Conservation (phyloP, 1,140 invertebrate species). For the Oscheius sp. region DNA sequence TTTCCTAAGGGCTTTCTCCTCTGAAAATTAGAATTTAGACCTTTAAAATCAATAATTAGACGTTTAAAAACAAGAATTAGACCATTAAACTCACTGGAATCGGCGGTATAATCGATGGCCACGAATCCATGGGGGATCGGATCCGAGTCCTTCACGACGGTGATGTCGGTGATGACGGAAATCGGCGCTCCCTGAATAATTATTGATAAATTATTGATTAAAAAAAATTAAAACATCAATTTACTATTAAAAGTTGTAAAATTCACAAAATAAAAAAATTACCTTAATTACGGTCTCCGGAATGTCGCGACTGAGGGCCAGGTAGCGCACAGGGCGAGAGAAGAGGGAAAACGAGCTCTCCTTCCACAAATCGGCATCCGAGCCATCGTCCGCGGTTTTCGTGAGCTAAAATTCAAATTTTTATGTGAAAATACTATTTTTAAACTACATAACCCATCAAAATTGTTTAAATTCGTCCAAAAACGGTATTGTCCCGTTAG, state of each 20-base stretch:
- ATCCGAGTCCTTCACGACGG: constrained; percentile 38
- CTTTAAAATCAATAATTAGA: not conserved
- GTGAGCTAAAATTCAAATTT: constrained; percentile 30
- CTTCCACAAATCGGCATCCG: constrained; percentile 42
- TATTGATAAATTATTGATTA: constrained; percentile 3
- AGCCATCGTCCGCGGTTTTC: constrained; percentile 29
- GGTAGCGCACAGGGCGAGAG: constrained; percentile 32
- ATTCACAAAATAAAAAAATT: constrained; percentile 4
- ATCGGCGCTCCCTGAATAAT: constrained; percentile 9
- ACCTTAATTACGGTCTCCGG: constrained; percentile 34
- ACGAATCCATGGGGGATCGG: constrained; percentile 41
- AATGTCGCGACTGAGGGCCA: constrained; percentile 37
- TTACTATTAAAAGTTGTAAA: not conserved
- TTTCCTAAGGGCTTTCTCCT: constrained; percentile 38
- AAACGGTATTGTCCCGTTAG: too few relatives aligned
- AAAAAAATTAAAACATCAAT: not conserved
- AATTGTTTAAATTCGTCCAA: not conserved
- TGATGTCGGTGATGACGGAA: constrained; percentile 35
- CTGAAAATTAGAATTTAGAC: constrained; percentile 17
- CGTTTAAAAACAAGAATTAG: not conserved
- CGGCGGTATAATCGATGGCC: constrained; percentile 41
- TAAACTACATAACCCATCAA: not conserved
- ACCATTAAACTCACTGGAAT: constrained; percentile 33
- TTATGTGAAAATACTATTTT: not conserved
- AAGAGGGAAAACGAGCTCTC: constrained; percentile 26